phyloP scores from a whole-genome alignment of 2,113 vertebrate genomes.

The Sebastes fasciatus region DNA sequence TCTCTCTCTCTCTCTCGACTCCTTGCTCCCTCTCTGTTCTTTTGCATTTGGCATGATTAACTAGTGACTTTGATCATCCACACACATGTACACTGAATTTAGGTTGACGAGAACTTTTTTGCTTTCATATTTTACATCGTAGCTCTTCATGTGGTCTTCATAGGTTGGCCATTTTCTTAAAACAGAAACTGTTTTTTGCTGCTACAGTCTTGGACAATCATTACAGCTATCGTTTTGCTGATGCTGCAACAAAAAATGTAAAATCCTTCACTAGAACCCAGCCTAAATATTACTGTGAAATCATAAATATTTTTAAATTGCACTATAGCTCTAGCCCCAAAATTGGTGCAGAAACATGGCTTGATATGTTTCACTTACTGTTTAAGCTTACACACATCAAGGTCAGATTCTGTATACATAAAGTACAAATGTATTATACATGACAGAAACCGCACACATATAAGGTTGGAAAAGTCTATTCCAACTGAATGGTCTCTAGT shows the following conservation, averaged over 20 bases:
- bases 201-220: not conserved
- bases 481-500: not conserved
- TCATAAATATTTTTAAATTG: not conserved
- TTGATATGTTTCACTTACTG: not conserved
- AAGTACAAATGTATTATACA: not conserved
- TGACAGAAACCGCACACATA: constrained; percentile 7
- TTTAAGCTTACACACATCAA: not conserved
- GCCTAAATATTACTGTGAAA: not conserved
- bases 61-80: constrained; percentile 72
- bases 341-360: not conserved
- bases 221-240: not conserved
- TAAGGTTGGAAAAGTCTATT: not conserved
- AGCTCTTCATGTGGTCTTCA: constrained; percentile 39
- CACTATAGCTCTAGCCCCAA: not conserved
- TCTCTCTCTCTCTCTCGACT: constrained; percentile 31
- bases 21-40: constrained; percentile 49
- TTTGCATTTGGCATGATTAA: constrained; percentile 75
- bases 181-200: constrained; percentile 20
- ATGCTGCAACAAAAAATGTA: not conserved
- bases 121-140: constrained; percentile 54
- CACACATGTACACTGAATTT: constrained; percentile 46
- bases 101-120: constrained; percentile 60
- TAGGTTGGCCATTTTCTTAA: constrained; percentile 34
- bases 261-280: not conserved
- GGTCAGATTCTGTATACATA: not conserved